Evolutionary conservation across 2,113 vertebrate species (phyloP).

Genomic region (Globicephala melas): DNA sequence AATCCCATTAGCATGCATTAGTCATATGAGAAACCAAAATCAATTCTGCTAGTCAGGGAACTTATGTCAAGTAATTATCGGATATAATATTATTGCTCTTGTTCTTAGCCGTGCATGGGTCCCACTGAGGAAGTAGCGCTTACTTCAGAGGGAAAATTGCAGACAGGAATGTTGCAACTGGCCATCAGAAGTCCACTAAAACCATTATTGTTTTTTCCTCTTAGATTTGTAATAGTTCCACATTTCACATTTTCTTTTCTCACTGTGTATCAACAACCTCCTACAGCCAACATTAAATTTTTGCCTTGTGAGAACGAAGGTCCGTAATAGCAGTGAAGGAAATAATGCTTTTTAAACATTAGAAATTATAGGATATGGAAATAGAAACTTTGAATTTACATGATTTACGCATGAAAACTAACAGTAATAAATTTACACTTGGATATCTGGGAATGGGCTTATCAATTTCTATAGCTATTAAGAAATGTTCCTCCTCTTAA

Average conservation of each 20-base stretch:
- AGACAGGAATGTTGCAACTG: constrained; percentile 2
- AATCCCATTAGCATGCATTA: constrained; percentile 46
- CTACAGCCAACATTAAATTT: constrained; percentile 17
- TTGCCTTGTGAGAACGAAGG: background rate
- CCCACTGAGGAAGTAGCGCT: background rate
- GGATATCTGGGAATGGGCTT: background rate
- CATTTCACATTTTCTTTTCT: constrained; percentile 32
- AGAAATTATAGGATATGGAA: background rate
- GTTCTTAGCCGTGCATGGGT: constrained; percentile 5
- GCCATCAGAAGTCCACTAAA: constrained; percentile 58
- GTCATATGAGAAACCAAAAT: constrained; percentile 37
- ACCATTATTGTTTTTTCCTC: background rate
- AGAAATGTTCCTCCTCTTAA: constrained; percentile 1
- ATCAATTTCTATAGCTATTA: constrained; percentile 21
- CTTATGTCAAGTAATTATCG: constrained; percentile 58
- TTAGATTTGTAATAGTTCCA: background rate
- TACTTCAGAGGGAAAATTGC: constrained; percentile 9
- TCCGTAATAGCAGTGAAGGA: background rate
- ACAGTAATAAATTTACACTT: background rate
- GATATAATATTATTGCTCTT: constrained; percentile 30
- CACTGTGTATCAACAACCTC: background rate
- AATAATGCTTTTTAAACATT: constrained; percentile 8
- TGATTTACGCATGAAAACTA: constrained; percentile 12
- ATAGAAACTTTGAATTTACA: background rate
- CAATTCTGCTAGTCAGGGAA: constrained; percentile 31